Evolutionary conservation across 2,113 vertebrate genomes (phyloP), one percentile per base, ranked within the genome.

Genomic region (Hydropotes inermis): DNA sequence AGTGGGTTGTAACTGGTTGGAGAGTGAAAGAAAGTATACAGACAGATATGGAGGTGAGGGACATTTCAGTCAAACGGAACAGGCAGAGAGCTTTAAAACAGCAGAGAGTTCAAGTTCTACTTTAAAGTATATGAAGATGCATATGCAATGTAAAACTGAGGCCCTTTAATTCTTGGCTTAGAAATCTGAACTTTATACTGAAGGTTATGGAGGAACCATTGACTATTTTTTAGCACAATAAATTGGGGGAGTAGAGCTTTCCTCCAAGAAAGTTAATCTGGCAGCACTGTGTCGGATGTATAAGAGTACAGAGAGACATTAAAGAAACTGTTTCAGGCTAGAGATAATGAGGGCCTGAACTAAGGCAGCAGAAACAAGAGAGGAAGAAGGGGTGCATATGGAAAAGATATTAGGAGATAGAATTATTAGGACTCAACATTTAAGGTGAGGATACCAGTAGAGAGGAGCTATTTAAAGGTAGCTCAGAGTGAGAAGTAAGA

Each of bases 301-400:
- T 86, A 81, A 84, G 58, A 94, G 50, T 54, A 91, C 30, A 8
- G 90, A 95, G 64, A 97, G 64, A 79, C 54, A 83, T 92, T 90
- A 78, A 92, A 85, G 76, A 95, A 94, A 88, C 91, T 61, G 64
- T 96, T 98, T 87, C 94, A 93, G 85, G 58, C 58, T 74, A 87
- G 39, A 94, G 90, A 90, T 61, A 91, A 96, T 58, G 85, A 94
- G 67, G 55, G 10, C 52, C 23, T 79, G 50, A 90, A 90, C 55
- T 67, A 88, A 94, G 58, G 43, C 50, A 92, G 54, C 60, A 92
- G 91, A 94, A 94, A 70, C 58, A 55, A 93, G 91, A 91, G 91
- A 95, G 60, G 52, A 96, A 90, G 39, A 85, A 45, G 33, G 25
- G 13, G 28, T 81, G 27, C 39, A 91, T 76, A 85, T 85, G 86